Evolutionary conservation across 92 coral and sea anemone species (phyloP), one percentile per base, ranked within the genome.

Genomic region (Palythoa heliodiscus): DNA sequence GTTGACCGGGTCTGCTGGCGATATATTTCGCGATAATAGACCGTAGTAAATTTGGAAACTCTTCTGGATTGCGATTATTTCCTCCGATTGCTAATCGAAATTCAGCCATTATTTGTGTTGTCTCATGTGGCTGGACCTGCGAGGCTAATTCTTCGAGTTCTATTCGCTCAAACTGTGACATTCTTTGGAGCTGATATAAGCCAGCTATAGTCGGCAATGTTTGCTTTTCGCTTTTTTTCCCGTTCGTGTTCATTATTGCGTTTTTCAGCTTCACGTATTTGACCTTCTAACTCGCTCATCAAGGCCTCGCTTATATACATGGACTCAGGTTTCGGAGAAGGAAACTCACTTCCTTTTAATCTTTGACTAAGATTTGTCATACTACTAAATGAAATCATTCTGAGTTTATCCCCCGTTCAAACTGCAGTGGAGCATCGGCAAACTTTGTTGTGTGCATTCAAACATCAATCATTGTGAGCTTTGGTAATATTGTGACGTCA

Each of bases 151-250:
- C 92, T 83, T 94, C 98, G 22, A 94, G 91, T 20, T 89, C 91
- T 63, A 94, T 84, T 22, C 98, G 95, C 66, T 92, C 92, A n/a
- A 92, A 83, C 9, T 93, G 95, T 61, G 93, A 84, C 48, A 94
- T 83, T 86, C 5, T 64, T 43, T 40, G 95, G 98, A 66, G 91
- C 61, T 71, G 89, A 54, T 40, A 92, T 87, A 6, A 94, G 91
- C 98, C 98, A 94, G 37, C 92, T 83, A 63, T 94, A 94, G 74
- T 94, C 98, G 17, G 98, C 95, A 53, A 87, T 55, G 76, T 84
- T 91, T 20, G 88, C 87, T 48, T 77, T 86, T 61, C 88, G 84
- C 83, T 90, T 94, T 75, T 88, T 89, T 70, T 94, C 93, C n/a
- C 83, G 87, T 55, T 92, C 93, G 50, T 76, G 86, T 63, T 88